phyloP scores from a whole-genome alignment of 2,888 invertebrate genomes.

The Ectropis crepuscularia region DNA sequence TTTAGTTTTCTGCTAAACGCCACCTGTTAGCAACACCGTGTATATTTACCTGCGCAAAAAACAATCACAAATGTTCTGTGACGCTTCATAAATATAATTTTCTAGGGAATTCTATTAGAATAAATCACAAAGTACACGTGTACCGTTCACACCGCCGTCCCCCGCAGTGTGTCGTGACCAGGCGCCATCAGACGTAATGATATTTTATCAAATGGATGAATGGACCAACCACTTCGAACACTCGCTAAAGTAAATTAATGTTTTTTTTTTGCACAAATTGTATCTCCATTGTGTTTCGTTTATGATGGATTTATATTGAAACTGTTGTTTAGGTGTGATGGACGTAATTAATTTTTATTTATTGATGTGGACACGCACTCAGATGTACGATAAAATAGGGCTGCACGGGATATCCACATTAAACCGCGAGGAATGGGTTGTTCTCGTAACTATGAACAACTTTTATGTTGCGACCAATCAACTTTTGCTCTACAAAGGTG shows the following conservation, averaged over 20 bases:
- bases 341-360: slow-evolving; percentile 2
- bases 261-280: slow-evolving; percentile 11
- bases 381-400: too few species aligned
- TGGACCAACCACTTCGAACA: slow-evolving; percentile 29
- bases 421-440: too few species aligned
- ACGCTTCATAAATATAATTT: too few species aligned
- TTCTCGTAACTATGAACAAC: too few species aligned
- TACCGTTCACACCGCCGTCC: slow-evolving; percentile 19
- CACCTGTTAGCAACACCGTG: too few species aligned
- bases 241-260: slow-evolving; percentile 16
- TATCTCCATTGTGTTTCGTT: slow-evolving; percentile 6
- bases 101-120: background rate
- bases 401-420: too few species aligned
- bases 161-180: slow-evolving; percentile 44
- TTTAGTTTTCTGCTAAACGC: too few species aligned
- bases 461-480: too few species aligned
- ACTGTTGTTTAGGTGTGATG: background rate
- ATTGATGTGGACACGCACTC: background rate
- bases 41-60: too few species aligned
- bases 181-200: slow-evolving; percentile 45
- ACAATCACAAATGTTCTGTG: too few species aligned
- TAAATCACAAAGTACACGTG: slow-evolving; percentile 20
- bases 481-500: too few species aligned
- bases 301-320: slow-evolving; percentile 1
- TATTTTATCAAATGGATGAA: slow-evolving; percentile 38